A percentile compares a stretch with the other conserved stretches of the same genome.
phyloP scores from a whole-genome alignment of 2,113 vertebrate genomes.

The Ceratotherium simum region DNA sequence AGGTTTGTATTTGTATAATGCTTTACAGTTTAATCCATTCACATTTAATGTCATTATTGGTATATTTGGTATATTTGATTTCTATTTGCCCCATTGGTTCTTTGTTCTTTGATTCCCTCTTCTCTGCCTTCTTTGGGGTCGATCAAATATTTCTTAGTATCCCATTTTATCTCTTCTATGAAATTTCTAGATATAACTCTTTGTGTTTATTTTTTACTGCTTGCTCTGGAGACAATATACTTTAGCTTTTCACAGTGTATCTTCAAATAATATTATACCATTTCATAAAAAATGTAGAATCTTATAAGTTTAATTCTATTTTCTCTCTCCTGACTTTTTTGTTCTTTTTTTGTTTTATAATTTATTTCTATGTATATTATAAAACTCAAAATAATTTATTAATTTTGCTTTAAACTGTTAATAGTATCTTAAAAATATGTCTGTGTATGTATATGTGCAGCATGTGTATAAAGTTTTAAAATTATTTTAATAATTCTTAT shows the following conservation, averaged over 20 bases:
- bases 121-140: background rate
- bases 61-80: background rate
- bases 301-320: background rate
- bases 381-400: background rate
- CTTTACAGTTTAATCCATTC: background rate
- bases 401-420: background rate
- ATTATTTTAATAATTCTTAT: background rate
- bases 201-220: background rate
- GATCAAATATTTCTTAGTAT: background rate
- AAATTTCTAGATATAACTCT: background rate
- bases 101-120: background rate
- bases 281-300: background rate
- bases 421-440: background rate
- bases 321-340: background rate
- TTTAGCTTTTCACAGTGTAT: background rate
- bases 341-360: background rate
- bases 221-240: background rate
- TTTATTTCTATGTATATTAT: background rate
- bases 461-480: background rate
- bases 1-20: background rate
- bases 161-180: slow-evolving; percentile 7
- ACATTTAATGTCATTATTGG: slow-evolving; percentile 13
- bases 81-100: background rate
- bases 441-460: background rate
- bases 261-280: background rate